A percentile compares a stretch with the other conserved stretches of the same genome.
Conservation (phyloP, 2,797 vertebrate species). For the Hoplostethus atlanticus region DNA sequence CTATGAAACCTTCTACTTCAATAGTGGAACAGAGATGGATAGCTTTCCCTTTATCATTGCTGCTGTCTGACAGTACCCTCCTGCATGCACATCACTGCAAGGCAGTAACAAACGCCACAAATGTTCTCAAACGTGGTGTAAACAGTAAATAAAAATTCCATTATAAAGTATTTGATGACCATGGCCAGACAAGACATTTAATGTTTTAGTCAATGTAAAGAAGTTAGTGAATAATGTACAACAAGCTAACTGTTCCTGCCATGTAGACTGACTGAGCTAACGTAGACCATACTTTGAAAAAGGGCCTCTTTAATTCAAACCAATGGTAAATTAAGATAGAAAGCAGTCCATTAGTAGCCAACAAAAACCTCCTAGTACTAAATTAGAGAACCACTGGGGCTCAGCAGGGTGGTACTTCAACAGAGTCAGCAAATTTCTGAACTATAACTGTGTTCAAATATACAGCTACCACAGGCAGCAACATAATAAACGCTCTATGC, state of each 20-base stretch:
- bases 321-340: slow-evolving; percentile 2
- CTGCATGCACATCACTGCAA: neutral
- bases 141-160: no score
- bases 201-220: neutral
- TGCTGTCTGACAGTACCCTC: neutral
- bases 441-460: slow-evolving; percentile 41
- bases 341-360: slow-evolving; percentile 29
- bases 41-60: neutral
- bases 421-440: slow-evolving; percentile 55
- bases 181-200: neutral
- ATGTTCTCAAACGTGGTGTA: neutral
- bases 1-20: slow-evolving; percentile 1
- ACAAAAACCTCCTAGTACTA: slow-evolving; percentile 11
- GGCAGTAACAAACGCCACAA: neutral
- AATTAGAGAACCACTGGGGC: slow-evolving; percentile 8
- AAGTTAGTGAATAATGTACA: neutral
- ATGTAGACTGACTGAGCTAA: neutral
- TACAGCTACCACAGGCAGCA: slow-evolving; percentile 40
- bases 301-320: slow-evolving; percentile 6
- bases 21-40: slow-evolving; percentile 22
- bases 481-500: slow-evolving; percentile 54
- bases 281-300: slow-evolving; percentile 14
- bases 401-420: neutral
- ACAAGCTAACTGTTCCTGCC: neutral
- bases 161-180: neutral